Evolutionary conservation across 1,140 invertebrate genomes (phyloP).

Genomic region (Diploscapter pachys): DNA sequence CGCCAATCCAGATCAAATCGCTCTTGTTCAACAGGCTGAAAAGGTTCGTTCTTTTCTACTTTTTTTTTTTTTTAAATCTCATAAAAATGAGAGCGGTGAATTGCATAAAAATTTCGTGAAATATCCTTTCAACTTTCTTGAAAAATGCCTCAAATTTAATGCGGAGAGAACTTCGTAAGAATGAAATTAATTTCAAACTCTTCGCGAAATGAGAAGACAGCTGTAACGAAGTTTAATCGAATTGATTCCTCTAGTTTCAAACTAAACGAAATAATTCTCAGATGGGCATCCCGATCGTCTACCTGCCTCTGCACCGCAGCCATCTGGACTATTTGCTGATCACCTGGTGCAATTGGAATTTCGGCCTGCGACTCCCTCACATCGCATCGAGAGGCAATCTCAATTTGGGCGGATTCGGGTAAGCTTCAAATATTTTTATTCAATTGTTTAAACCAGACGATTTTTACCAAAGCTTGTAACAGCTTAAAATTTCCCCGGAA

Average conservation of each 20-base stretch:
- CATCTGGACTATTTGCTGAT: constrained; percentile 71
- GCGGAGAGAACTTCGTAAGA: not conserved
- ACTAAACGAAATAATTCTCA: too few relatives aligned
- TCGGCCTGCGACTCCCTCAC: constrained; percentile 76
- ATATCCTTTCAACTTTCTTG: not conserved
- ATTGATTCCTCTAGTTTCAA: too few relatives aligned
- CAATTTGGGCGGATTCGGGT: constrained; percentile 85
- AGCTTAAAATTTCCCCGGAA: too few relatives aligned
- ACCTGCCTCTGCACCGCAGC: constrained; percentile 75
- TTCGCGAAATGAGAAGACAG: too few relatives aligned
- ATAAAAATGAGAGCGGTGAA: too few relatives aligned
- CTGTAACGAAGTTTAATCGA: too few relatives aligned
- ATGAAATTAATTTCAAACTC: too few relatives aligned
- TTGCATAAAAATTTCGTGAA: too few relatives aligned
- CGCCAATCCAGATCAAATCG: constrained; percentile 74
- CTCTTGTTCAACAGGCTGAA: constrained; percentile 70
- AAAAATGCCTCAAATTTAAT: not conserved
- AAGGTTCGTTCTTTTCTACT: too few relatives aligned
- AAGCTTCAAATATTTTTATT: constrained; percentile 45
- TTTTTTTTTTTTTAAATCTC: too few relatives aligned
- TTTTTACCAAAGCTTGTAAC: constrained; percentile 17
- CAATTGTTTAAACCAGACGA: constrained; percentile 16
- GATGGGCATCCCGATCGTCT: constrained; percentile 75
- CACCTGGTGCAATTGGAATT: constrained; percentile 63
- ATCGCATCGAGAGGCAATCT: constrained; percentile 91